Evolutionary conservation across 2,113 vertebrate species (phyloP).

Genomic region (Otus sunia): DNA sequence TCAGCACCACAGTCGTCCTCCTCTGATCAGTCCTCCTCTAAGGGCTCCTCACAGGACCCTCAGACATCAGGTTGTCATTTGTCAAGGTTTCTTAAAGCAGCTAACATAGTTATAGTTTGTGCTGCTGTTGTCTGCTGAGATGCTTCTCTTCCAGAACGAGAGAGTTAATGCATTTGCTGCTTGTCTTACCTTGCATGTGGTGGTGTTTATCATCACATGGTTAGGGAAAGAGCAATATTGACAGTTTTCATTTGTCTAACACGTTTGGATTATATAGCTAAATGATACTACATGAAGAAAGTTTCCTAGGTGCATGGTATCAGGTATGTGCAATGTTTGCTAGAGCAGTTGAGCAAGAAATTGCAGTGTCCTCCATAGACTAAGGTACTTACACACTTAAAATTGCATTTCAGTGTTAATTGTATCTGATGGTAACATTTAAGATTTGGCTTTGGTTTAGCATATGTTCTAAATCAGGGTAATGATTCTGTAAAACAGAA

Average conservation of each 20-base stretch:
- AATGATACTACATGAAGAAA: background rate
- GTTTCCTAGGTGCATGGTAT: background rate
- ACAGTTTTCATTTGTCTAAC: background rate
- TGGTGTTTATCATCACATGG: slow-evolving; percentile 42
- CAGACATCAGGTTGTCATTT: slow-evolving; percentile 83
- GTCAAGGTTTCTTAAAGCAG: slow-evolving; percentile 68
- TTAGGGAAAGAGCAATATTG: background rate
- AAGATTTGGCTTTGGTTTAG: background rate
- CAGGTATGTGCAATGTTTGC: background rate
- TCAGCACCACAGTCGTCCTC: slow-evolving; percentile 72
- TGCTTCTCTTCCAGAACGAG: slow-evolving; percentile 54
- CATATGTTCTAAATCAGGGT: background rate
- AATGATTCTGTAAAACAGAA: background rate
- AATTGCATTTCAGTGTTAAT: background rate
- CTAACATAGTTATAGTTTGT: slow-evolving; percentile 58
- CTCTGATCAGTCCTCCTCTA: slow-evolving; percentile 72
- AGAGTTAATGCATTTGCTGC: slow-evolving; percentile 56
- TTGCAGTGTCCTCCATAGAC: background rate
- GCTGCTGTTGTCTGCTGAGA: slow-evolving; percentile 65
- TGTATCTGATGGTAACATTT: background rate
- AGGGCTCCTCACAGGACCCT: slow-evolving; percentile 75
- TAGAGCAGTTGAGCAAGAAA: background rate
- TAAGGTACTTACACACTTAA: background rate
- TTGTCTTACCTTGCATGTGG: slow-evolving; percentile 40
- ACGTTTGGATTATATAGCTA: background rate